phyloP scores from a whole-genome alignment of 2,113 vertebrate species.

The Erinaceus europaeus region DNA sequence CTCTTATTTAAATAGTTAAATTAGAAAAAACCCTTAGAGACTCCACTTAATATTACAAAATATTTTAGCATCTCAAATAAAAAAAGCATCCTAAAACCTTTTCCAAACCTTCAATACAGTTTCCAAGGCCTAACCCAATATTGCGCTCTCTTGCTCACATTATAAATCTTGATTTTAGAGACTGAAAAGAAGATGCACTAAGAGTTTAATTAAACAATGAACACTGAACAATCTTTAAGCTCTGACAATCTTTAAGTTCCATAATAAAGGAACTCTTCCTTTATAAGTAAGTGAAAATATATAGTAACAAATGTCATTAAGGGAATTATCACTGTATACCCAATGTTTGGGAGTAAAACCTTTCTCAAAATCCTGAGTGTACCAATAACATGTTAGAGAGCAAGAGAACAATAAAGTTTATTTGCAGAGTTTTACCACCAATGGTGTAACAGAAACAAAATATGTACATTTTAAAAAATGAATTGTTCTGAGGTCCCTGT shows the following conservation, averaged over 20 bases:
- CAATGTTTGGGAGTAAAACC: slow-evolving; percentile 65
- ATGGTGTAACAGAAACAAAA: slow-evolving; percentile 45
- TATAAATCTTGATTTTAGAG: background rate
- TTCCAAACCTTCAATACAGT: background rate
- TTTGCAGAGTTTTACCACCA: slow-evolving; percentile 56
- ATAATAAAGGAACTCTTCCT: slow-evolving; percentile 28
- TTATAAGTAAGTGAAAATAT: slow-evolving; percentile 30
- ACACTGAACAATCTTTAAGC: slow-evolving; percentile 31
- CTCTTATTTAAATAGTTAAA: slow-evolving; percentile 56
- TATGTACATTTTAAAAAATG: slow-evolving; percentile 38
- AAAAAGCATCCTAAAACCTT: slow-evolving; percentile 37
- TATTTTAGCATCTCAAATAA: slow-evolving; percentile 39
- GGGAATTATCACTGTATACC: slow-evolving; percentile 45
- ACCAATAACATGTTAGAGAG: slow-evolving; percentile 51
- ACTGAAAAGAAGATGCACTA: slow-evolving; percentile 11
- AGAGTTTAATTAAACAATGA: slow-evolving; percentile 24
- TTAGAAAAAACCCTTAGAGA: slow-evolving; percentile 48
- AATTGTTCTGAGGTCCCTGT: background rate
- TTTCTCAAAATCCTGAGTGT: slow-evolving; percentile 57
- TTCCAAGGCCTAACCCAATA: background rate
- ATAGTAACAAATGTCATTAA: slow-evolving; percentile 26
- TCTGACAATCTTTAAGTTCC: background rate
- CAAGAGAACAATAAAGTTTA: slow-evolving; percentile 63
- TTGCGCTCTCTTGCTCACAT: background rate
- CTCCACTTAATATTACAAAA: slow-evolving; percentile 23